Evolutionary conservation across 1,140 invertebrate genomes (phyloP).

Genomic region (Palaemon carinicauda): DNA sequence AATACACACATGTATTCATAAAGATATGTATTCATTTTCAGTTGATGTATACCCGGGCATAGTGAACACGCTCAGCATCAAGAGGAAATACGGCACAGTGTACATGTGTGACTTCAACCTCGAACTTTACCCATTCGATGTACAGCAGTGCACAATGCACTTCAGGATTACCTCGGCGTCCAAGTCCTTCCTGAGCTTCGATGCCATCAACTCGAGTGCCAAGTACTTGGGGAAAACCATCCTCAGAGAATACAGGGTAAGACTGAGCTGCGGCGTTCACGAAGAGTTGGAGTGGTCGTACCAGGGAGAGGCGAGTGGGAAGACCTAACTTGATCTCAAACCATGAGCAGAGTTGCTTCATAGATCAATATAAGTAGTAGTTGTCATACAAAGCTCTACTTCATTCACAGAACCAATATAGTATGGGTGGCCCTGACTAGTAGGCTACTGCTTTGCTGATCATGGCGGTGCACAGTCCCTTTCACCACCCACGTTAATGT

Average conservation of each 20-base stretch:
- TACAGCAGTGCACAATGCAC: constrained; percentile 4
- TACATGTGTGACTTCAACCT: background rate
- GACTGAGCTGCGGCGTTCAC: background rate
- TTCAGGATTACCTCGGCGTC: constrained; percentile 18
- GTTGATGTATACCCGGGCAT: constrained; percentile 2
- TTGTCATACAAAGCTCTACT: no score
- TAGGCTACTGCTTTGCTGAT: no score
- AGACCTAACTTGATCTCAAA: no score
- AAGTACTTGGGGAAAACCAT: background rate
- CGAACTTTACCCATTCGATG: constrained; percentile 2
- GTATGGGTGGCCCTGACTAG: no score
- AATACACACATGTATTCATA: no score
- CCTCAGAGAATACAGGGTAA: background rate
- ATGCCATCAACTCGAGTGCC: background rate
- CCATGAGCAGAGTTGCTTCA: no score
- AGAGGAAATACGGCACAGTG: constrained; percentile 14
- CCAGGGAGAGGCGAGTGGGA: no score
- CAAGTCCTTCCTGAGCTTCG: constrained; percentile 7
- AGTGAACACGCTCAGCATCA: background rate
- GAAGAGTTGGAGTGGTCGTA: no score
- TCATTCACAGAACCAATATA: no score
- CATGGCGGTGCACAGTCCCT: no score
- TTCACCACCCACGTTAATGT: no score
- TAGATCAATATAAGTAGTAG: no score
- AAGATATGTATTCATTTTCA: background rate